Conservation (phyloP, 2,113 vertebrate genomes). For the Chroicocephalus ridibundus region DNA sequence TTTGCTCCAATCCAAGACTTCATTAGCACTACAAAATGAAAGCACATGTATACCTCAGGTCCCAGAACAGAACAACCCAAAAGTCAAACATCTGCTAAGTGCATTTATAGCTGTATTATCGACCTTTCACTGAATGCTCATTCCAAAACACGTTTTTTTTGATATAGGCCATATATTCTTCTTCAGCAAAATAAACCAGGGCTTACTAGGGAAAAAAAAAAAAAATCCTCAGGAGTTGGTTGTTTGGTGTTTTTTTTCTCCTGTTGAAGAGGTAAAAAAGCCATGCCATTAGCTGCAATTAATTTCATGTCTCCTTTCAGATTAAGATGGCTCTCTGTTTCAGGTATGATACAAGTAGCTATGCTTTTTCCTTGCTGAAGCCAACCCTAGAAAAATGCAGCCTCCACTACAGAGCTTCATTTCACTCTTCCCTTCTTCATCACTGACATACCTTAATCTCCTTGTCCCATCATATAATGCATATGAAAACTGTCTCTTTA, state of each 20-base stretch:
- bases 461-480: not conserved
- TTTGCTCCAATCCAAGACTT: not conserved
- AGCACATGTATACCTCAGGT: not conserved
- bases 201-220: not conserved
- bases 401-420: not conserved
- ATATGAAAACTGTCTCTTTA: not conserved
- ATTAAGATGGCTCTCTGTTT: not conserved
- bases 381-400: not conserved
- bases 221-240: not conserved
- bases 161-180: not conserved
- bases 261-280: not conserved
- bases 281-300: not conserved
- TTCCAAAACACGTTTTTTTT: not conserved
- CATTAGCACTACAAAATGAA: not conserved
- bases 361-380: not conserved
- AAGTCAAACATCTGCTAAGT: slow-evolving; percentile 7
- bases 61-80: not conserved
- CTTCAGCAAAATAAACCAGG: not conserved
- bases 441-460: not conserved
- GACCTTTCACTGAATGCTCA: not conserved
- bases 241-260: rapidly evolving
- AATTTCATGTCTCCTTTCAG: not conserved
- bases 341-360: not conserved
- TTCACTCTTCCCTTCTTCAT: not conserved
- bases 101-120: not conserved